A percentile compares a stretch with the other conserved stretches of the same genome.
Evolutionary conservation across 2,888 invertebrate species (phyloP).

Genomic region (Netelia melanura): DNA sequence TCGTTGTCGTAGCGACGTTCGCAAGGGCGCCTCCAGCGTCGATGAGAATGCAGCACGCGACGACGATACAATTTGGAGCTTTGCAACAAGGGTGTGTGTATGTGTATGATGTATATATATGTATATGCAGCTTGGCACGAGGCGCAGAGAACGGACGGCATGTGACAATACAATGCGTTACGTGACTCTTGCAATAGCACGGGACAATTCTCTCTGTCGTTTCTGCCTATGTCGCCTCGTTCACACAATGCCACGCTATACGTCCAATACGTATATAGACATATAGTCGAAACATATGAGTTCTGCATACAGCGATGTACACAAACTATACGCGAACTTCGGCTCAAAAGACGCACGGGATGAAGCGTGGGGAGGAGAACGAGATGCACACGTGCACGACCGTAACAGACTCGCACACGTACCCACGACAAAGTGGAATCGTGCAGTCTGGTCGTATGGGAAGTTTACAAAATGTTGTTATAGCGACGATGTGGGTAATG

Average conservation of each 20-base stretch:
- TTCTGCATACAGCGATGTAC: slow-evolving; percentile 15
- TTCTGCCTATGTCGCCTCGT: slow-evolving; percentile 43
- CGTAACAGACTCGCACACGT: slow-evolving; percentile 5
- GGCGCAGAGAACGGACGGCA: slow-evolving; percentile 71
- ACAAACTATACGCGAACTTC: slow-evolving; percentile 14
- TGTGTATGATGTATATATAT: neutral
- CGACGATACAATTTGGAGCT: slow-evolving; percentile 82
- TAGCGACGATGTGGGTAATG: neutral
- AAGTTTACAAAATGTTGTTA: neutral
- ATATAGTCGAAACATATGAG: slow-evolving; percentile 9
- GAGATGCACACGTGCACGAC: slow-evolving; percentile 29
- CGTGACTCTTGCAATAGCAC: slow-evolving; percentile 76
- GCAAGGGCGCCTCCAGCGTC: slow-evolving; percentile 60
- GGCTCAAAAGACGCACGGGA: slow-evolving; percentile 6
- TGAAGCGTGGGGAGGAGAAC: neutral
- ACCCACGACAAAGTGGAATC: slow-evolving; percentile 6
- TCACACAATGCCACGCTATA: slow-evolving; percentile 33
- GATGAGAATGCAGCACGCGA: slow-evolving; percentile 76
- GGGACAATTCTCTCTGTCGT: slow-evolving; percentile 69
- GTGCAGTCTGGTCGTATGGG: slow-evolving; percentile 7
- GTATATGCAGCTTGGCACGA: slow-evolving; percentile 41
- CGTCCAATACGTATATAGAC: neutral
- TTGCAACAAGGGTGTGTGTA: slow-evolving; percentile 71
- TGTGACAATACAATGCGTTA: slow-evolving; percentile 80
- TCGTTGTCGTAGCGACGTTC: slow-evolving; percentile 47